These are phyloP conservation scores for Puntigrus tetrazona DNA, from an alignment of 2,113 vertebrate species.

Conservation along the genomic window DNA sequence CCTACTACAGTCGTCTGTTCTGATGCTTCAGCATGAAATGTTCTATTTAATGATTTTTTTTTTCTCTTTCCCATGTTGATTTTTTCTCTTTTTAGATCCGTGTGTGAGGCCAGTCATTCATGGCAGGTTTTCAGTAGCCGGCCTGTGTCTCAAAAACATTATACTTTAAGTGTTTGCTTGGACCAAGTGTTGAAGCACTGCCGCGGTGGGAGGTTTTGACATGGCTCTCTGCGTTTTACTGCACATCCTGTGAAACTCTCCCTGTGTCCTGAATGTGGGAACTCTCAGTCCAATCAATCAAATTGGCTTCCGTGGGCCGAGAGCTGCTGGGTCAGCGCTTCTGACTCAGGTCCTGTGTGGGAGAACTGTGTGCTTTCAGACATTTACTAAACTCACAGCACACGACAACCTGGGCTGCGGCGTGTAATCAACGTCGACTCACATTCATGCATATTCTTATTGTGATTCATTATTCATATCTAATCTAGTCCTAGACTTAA, in stretches of 20 bases:
- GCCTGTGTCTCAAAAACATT: slow-evolving; percentile 46
- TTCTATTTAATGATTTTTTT: neutral
- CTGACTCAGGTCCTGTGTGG: slow-evolving; percentile 42
- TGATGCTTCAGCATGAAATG: slow-evolving; percentile 9
- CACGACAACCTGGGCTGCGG: too few species aligned
- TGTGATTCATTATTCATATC: too few species aligned
- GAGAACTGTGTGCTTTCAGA: slow-evolving; percentile 48
- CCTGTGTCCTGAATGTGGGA: slow-evolving; percentile 52
- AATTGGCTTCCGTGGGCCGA: slow-evolving; percentile 30
- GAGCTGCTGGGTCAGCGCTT: slow-evolving; percentile 56
- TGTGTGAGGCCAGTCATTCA: slow-evolving; percentile 46
- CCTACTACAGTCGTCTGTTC: neutral
- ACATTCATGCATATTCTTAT: too few species aligned
- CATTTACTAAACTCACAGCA: too few species aligned
- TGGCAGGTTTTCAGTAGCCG: slow-evolving; percentile 61
- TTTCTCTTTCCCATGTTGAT: slow-evolving; percentile 15
- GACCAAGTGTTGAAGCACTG: slow-evolving; percentile 51
- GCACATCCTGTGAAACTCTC: slow-evolving; percentile 44
- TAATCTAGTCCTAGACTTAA: too few species aligned
- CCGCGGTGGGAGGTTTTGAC: slow-evolving; percentile 56
- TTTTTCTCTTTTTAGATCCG: slow-evolving; percentile 58
- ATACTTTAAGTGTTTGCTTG: slow-evolving; percentile 47
- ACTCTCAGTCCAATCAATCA: slow-evolving; percentile 62
- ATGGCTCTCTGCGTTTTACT: slow-evolving; percentile 50
- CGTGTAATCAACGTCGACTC: too few species aligned